Conservation (phyloP, 2,797 vertebrate species). For the Protosalanx chinensis region DNA sequence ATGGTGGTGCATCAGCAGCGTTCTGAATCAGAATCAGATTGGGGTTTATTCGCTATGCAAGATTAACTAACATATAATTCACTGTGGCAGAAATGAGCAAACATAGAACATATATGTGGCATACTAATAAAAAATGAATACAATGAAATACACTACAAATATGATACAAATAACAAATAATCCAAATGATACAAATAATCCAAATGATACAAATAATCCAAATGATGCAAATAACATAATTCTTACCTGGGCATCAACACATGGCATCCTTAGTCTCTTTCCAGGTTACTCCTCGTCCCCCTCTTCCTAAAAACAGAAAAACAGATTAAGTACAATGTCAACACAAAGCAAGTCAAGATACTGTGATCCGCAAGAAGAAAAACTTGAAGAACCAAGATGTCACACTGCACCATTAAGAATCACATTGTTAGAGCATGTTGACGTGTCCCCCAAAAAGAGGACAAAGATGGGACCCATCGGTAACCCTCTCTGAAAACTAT, state of each 20-base stretch:
- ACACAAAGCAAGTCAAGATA: neutral
- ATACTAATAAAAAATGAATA: no score
- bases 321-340: conserved; percentile 20
- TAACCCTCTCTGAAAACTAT: conserved; percentile 7
- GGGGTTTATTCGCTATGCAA: no score
- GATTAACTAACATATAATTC: no score
- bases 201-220: no score
- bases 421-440: neutral
- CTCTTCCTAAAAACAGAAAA: conserved; percentile 63
- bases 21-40: neutral
- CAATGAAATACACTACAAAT: neutral
- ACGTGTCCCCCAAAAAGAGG: conserved; percentile 21
- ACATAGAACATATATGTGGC: no score
- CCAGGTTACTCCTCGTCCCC: conserved; percentile 61
- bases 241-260: conserved; percentile 58
- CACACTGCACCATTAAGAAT: neutral
- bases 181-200: no score
- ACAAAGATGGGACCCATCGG: neutral
- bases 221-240: neutral
- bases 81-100: no score
- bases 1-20: neutral
- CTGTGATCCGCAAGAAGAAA: neutral
- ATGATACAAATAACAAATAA: no score
- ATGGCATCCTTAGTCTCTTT: conserved; percentile 33
- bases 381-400: neutral